Evolutionary conservation across 2,797 vertebrate species (phyloP).

Genomic region (Alauda arvensis): DNA sequence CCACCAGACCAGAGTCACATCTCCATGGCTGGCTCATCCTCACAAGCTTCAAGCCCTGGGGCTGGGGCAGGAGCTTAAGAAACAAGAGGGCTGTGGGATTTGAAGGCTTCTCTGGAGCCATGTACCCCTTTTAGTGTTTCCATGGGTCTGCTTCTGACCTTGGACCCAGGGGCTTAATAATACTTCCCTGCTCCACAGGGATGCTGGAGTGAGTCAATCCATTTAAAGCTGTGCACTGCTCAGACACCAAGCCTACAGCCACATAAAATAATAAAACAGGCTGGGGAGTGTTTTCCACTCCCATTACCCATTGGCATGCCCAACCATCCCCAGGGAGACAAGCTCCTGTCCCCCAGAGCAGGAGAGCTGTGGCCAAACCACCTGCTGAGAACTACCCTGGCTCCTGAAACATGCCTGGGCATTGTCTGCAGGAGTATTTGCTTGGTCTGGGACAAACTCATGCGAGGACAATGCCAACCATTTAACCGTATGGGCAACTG

Average conservation of each 20-base stretch:
- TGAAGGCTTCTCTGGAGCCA: neutral
- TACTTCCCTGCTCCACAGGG: neutral
- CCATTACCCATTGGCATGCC: neutral
- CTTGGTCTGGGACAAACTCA: neutral
- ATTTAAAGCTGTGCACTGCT: neutral
- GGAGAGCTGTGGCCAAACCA: neutral
- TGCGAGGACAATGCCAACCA: neutral
- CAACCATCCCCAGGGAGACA: neutral
- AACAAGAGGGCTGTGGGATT: neutral
- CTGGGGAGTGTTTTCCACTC: neutral
- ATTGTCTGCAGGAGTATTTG: neutral
- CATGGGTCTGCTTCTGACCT: neutral
- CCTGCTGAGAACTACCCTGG: neutral
- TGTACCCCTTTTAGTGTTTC: neutral
- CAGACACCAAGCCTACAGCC: neutral
- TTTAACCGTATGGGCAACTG: neutral
- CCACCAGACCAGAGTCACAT: neutral
- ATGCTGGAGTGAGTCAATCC: neutral
- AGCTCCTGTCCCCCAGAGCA: accelerated
- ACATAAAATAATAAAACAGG: neutral
- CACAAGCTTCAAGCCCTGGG: neutral
- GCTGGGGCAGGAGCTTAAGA: neutral
- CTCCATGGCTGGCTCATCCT: neutral
- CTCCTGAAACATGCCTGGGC: neutral
- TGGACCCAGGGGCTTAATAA: neutral